A percentile compares a stretch with the other conserved stretches of the same genome.
Evolutionary conservation across 2,888 invertebrate genomes (phyloP).

Genomic region (Lumbricus terrestris): DNA sequence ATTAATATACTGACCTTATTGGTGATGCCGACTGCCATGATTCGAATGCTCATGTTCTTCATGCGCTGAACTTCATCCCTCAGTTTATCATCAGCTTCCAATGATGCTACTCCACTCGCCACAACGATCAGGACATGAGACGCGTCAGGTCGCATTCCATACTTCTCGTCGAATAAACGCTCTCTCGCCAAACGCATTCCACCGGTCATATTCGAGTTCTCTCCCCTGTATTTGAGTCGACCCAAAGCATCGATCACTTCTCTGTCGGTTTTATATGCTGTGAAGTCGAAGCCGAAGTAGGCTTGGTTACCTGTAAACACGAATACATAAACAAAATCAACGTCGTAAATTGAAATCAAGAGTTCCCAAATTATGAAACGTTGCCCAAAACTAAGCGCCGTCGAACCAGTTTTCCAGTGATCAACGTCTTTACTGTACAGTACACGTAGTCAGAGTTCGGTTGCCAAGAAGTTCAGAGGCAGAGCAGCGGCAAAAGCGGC

Average conservation of each 20-base stretch:
- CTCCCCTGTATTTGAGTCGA: neutral
- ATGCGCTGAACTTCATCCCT: slow-evolving; percentile 15
- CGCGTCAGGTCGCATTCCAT: slow-evolving; percentile 16
- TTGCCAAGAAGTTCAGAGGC: no score
- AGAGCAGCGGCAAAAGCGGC: no score
- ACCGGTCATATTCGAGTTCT: neutral
- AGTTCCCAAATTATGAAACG: no score
- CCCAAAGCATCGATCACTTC: neutral
- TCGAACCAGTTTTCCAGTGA: no score
- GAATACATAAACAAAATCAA: no score
- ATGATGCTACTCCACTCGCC: slow-evolving; percentile 34
- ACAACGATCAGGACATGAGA: slow-evolving; percentile 31
- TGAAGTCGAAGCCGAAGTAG: neutral
- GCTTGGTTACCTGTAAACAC: neutral
- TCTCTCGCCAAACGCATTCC: neutral
- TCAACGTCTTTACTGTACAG: no score
- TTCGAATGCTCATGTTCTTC: slow-evolving; percentile 18
- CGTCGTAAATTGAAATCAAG: no score
- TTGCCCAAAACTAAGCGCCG: no score
- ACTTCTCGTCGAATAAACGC: neutral
- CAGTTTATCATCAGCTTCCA: slow-evolving; percentile 21
- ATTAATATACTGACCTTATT: neutral
- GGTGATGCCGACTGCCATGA: slow-evolving; percentile 35
- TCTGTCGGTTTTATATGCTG: neutral
- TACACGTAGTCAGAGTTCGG: no score